Conservation (phyloP, 2,113 vertebrate species). For the Oreocharis arfaki region DNA sequence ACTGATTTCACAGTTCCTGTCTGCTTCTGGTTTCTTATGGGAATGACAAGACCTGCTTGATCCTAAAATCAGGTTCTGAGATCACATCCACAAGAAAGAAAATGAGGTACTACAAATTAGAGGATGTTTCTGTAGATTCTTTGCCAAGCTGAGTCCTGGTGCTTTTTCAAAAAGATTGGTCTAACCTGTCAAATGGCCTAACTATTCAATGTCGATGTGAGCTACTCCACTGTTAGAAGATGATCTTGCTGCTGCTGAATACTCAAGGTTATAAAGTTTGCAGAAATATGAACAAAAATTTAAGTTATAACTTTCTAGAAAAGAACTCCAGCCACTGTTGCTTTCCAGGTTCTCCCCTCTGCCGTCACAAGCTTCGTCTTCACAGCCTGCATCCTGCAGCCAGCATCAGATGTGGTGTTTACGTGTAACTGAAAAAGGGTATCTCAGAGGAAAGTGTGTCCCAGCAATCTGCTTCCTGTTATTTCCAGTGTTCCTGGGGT, state of each 20-base stretch:
- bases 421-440: background rate
- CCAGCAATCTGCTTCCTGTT: background rate
- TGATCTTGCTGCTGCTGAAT: background rate
- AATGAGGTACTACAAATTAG: background rate
- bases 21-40: background rate
- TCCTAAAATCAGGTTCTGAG: background rate
- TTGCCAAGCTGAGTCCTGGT: background rate
- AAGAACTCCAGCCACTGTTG: background rate
- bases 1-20: background rate
- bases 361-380: background rate
- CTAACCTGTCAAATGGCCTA: background rate
- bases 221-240: background rate
- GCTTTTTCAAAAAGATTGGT: background rate
- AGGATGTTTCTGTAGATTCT: background rate
- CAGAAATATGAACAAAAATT: background rate
- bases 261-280: background rate
- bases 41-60: background rate
- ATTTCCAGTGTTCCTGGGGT: background rate
- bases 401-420: rapidly evolving
- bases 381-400: background rate
- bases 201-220: background rate
- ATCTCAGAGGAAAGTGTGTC: background rate
- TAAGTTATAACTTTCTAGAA: background rate
- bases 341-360: background rate
- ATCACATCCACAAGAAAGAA: background rate